Percentiles rank a stretch among this genome's conserved stretches.
Conservation (phyloP, 2,888 invertebrate species). For the Nyleta sp. region DNA sequence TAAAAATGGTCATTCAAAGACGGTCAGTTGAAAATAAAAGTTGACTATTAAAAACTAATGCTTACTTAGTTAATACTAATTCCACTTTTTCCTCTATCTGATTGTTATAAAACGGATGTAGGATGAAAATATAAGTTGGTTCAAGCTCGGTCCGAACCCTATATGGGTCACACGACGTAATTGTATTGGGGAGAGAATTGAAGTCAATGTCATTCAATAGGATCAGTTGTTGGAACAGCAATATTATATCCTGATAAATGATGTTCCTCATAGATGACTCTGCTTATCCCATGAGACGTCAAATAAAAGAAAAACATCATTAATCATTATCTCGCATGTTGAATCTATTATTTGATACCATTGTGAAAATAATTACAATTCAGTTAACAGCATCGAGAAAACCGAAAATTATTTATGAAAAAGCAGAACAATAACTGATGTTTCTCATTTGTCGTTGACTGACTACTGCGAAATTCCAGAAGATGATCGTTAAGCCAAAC, state of each 20-base stretch:
- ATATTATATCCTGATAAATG: slow-evolving; percentile 21
- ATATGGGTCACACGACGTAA: slow-evolving; percentile 13
- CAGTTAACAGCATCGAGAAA: too few species aligned
- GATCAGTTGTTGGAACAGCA: neutral
- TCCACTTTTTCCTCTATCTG: too few species aligned
- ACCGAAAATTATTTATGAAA: too few species aligned
- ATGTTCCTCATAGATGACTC: slow-evolving; percentile 4
- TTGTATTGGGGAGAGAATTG: slow-evolving; percentile 32
- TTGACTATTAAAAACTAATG: too few species aligned
- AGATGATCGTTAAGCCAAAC: slow-evolving; percentile 1
- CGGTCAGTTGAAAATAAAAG: too few species aligned
- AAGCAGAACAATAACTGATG: too few species aligned
- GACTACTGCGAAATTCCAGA: slow-evolving; percentile 14
- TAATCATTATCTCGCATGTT: neutral
- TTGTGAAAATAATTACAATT: too few species aligned
- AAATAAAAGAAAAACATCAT: neutral
- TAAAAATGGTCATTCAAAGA: too few species aligned
- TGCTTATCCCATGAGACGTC: neutral
- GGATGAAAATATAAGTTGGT: slow-evolving; percentile 1
- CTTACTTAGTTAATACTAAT: too few species aligned
- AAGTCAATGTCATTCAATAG: slow-evolving; percentile 32
- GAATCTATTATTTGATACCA: too few species aligned
- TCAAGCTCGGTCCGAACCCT: neutral
- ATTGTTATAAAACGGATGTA: neutral
- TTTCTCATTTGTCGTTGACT: too few species aligned